Evolutionary conservation across 2,888 invertebrate genomes (phyloP).

Genomic region (Oscheius sp.): DNA sequence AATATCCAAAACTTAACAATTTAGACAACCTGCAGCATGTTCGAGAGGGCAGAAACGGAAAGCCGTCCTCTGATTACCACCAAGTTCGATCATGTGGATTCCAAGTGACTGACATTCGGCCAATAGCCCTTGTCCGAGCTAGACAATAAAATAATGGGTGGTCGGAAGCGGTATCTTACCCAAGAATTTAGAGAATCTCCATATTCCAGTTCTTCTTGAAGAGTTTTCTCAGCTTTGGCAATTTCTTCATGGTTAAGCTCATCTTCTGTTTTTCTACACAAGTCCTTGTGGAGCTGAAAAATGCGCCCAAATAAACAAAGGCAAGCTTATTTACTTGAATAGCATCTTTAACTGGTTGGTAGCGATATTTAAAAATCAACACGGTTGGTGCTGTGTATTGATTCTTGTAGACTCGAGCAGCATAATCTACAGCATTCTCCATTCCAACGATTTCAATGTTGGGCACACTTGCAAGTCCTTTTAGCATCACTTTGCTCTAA

Average conservation of each 20-base stretch:
- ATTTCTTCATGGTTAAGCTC: conserved; percentile 42
- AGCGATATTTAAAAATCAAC: conserved; percentile 64
- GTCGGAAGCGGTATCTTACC: conserved; percentile 5
- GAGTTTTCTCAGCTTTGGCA: conserved; percentile 49
- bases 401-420: conserved; percentile 61
- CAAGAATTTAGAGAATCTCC: conserved; percentile 65
- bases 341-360: conserved; percentile 52
- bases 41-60: conserved; percentile 68
- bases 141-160: no score
- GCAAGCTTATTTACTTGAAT: conserved; percentile 35
- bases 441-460: conserved; percentile 63
- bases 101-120: conserved; percentile 62
- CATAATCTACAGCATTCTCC: conserved; percentile 60
- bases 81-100: conserved; percentile 65
- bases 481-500: conserved; percentile 65
- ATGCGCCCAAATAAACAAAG: not conserved
- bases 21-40: conserved; percentile 54
- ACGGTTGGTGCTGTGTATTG: conserved; percentile 64
- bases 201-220: conserved; percentile 59
- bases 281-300: conserved; percentile 48
- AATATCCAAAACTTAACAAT: not conserved
- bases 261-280: conserved; percentile 47
- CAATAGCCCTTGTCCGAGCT: conserved; percentile 63
- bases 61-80: conserved; percentile 60
- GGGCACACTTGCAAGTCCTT: conserved; percentile 54